phyloP scores from a whole-genome alignment of 2,888 invertebrate genomes.

The Hofmannophila pseudospretella region DNA sequence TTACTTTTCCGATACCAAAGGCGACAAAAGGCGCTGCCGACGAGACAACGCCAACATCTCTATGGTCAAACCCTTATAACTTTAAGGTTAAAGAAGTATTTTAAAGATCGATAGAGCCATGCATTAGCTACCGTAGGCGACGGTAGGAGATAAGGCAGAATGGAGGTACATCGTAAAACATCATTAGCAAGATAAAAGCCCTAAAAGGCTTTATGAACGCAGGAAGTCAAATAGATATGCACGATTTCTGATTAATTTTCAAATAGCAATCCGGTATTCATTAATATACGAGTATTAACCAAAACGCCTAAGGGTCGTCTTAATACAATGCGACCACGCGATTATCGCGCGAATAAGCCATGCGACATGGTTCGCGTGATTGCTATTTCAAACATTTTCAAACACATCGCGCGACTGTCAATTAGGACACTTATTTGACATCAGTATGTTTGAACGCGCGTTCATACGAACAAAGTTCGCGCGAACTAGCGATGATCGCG shows the following conservation, averaged over 20 bases:
- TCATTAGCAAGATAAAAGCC: conserved; percentile 72
- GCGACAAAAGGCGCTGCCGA: conserved; percentile 56
- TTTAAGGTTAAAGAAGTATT: conserved; percentile 27
- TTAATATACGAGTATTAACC: neutral
- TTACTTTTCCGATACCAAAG: conserved; percentile 54
- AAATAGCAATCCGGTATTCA: conserved; percentile 13
- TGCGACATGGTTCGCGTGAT: no score
- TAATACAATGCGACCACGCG: no score
- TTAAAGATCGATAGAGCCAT: conserved; percentile 12
- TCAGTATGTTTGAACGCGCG: no score
- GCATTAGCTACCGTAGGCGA: conserved; percentile 67
- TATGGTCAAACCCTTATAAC: conserved; percentile 29
- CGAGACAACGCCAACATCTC: conserved; percentile 40
- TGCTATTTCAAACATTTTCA: no score
- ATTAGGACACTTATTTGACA: no score
- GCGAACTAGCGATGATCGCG: no score
- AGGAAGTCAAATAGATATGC: conserved; percentile 50
- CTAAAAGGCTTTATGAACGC: conserved; percentile 57
- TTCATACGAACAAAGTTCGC: no score
- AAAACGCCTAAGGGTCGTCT: neutral
- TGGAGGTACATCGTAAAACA: conserved; percentile 67
- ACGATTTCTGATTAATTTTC: conserved; percentile 39
- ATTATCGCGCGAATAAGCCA: no score
- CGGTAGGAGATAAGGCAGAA: conserved; percentile 54
- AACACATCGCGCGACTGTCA: no score